These are phyloP conservation scores for Phalacrocorax pelagicus DNA, from an alignment of 2,113 vertebrate genomes.

Conservation along the genomic window DNA sequence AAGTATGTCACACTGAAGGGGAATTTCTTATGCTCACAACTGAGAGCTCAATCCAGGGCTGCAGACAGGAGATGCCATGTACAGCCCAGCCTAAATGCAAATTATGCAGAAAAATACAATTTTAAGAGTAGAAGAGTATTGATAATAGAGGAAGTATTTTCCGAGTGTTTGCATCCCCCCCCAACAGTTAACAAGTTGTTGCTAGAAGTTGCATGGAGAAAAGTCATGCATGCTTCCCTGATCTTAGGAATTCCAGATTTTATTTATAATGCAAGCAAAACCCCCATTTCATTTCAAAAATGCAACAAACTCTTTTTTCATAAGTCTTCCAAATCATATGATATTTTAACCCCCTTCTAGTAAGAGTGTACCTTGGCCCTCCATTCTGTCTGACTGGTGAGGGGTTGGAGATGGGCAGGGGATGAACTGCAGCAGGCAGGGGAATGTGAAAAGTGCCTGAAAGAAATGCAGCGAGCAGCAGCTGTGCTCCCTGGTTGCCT, in stretches of 20 bases:
- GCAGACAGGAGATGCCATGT: not conserved
- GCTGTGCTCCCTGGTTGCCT: fast-evolving
- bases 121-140: not conserved
- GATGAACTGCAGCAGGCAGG: fast-evolving
- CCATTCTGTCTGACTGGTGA: not conserved
- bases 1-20: fast-evolving
- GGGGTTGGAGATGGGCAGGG: not conserved
- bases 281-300: not conserved
- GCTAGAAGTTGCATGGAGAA: not conserved
- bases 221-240: not conserved
- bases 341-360: not conserved
- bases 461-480: fast-evolving
- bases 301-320: not conserved
- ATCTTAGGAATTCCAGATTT: not conserved
- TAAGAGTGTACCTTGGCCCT: not conserved
- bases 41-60: not conserved
- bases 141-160: not conserved
- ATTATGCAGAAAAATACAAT: not conserved
- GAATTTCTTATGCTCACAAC: fast-evolving
- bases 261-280: not conserved
- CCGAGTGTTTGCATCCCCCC: not conserved
- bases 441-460: fast-evolving
- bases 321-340: not conserved
- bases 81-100: not conserved
- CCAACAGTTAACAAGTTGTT: not conserved